phyloP scores from a whole-genome alignment of 2,797 vertebrate genomes.

The Rhabdophis nuchalis region DNA sequence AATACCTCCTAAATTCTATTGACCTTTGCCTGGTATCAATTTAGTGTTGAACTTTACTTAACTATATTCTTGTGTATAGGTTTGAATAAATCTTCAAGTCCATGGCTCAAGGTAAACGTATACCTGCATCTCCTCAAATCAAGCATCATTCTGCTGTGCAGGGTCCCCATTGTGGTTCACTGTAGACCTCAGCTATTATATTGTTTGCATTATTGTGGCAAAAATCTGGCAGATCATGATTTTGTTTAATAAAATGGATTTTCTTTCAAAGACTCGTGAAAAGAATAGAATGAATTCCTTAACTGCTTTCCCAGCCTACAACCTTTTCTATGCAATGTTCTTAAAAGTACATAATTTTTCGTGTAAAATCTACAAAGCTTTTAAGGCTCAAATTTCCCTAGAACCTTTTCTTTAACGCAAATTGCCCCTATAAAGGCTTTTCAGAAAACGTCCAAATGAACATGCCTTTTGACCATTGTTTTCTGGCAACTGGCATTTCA shows the following conservation, averaged over 20 bases:
- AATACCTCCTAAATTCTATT: not conserved
- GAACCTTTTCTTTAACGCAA: not conserved
- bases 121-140: not conserved
- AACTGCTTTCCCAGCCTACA: not conserved
- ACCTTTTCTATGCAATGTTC: not conserved
- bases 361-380: not conserved
- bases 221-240: not conserved
- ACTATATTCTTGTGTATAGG: not conserved
- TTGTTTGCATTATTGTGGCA: not conserved
- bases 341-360: not conserved
- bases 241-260: not conserved
- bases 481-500: not conserved
- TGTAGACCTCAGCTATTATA: not conserved
- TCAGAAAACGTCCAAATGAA: not conserved
- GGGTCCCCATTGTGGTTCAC: not conserved
- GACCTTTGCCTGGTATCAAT: not conserved
- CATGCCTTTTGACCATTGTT: not conserved
- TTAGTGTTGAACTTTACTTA: not conserved
- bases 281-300: not conserved
- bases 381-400: not conserved
- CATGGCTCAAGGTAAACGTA: not conserved
- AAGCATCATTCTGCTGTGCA: not conserved
- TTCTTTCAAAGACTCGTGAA: not conserved
- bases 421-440: not conserved
- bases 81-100: not conserved